Conservation (phyloP, 2,797 vertebrate species). For the Cuniculus paca region DNA sequence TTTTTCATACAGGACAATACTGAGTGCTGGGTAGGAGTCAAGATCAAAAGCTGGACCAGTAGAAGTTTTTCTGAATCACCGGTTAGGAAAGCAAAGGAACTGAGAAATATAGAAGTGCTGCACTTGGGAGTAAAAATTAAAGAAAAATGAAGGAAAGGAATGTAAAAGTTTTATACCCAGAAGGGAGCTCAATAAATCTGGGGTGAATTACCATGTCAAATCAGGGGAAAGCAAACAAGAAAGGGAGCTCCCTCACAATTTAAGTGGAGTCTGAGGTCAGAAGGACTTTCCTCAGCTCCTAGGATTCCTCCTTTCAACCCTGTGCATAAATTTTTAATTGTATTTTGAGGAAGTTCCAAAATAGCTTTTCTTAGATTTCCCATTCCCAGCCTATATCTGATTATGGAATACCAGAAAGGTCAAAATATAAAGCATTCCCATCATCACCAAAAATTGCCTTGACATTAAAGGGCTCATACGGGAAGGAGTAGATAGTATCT, state of each 20-base stretch:
- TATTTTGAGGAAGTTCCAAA: background rate
- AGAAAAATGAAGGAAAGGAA: background rate
- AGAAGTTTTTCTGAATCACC: background rate
- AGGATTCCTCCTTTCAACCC: background rate
- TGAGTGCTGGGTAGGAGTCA: background rate
- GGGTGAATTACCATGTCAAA: background rate
- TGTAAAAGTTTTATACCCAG: background rate
- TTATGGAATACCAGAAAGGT: background rate
- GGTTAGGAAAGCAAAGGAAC: background rate
- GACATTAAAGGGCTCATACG: background rate
- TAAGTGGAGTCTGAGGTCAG: background rate
- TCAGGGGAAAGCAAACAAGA: background rate
- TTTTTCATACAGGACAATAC: constrained; percentile 51
- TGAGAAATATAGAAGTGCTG: background rate
- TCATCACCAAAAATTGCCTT: background rate
- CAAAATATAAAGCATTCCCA: background rate
- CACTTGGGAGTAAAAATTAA: background rate
- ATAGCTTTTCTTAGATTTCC: background rate
- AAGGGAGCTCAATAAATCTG: background rate
- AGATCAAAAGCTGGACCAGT: background rate
- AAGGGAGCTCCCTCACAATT: background rate
- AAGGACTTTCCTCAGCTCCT: background rate
- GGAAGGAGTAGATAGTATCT: background rate
- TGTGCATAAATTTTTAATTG: background rate
- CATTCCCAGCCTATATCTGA: background rate